Conservation (phyloP, 2,797 vertebrate species). For the Myripristis murdjan region DNA sequence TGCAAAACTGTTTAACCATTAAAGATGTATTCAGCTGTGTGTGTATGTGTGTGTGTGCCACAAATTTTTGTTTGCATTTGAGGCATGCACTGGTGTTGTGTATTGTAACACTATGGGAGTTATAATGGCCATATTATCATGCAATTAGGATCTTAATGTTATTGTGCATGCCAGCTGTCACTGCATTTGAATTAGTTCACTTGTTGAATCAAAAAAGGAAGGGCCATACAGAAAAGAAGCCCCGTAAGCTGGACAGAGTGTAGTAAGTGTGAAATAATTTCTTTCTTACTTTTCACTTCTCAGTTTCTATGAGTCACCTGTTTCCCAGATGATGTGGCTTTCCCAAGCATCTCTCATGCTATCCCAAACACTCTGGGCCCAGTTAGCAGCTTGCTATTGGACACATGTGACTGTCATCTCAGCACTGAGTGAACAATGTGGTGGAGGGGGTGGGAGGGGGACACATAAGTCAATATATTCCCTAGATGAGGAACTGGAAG, state of each 20-base stretch:
- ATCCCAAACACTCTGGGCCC: slow-evolving; percentile 30
- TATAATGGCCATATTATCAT: background rate
- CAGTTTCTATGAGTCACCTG: slow-evolving; percentile 8
- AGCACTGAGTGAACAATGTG: slow-evolving; percentile 33
- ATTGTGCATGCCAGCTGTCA: background rate
- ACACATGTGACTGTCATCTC: slow-evolving; percentile 70
- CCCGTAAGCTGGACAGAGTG: background rate
- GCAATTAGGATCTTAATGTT: slow-evolving; percentile 1
- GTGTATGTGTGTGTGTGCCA: background rate
- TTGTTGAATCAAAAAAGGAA: background rate
- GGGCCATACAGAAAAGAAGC: background rate
- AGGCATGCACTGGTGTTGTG: background rate
- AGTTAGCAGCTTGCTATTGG: slow-evolving; percentile 46
- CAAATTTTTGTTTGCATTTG: background rate
- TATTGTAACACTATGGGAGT: background rate
- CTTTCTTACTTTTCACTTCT: background rate
- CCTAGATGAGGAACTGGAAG: slow-evolving; percentile 66
- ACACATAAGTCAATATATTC: slow-evolving; percentile 62
- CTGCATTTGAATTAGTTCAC: background rate
- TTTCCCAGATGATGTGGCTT: slow-evolving; percentile 29
- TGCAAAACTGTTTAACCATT: background rate
- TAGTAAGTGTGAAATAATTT: background rate
- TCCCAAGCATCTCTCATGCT: background rate
- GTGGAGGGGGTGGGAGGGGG: slow-evolving; percentile 6
- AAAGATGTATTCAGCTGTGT: background rate